Evolutionary conservation across 35 echinoderm and acorn worm species (phyloP), one percentile per base, ranked within the genome.

Genomic region (Strongylocentrotus purpuratus): DNA sequence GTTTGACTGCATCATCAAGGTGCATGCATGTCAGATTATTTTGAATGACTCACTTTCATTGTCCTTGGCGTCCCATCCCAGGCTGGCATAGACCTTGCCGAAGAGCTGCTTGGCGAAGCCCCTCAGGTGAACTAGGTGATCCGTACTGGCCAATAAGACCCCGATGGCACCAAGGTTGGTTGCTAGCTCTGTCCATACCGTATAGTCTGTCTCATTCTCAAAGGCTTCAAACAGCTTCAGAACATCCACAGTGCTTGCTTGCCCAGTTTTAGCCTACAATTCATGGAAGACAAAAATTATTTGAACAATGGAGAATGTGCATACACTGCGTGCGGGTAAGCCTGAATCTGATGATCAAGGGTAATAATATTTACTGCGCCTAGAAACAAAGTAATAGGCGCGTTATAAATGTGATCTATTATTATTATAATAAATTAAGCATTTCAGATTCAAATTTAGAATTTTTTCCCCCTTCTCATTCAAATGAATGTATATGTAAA

Each of bases 171-270:
- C 96, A 45, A 99, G 95, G 50, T 96, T 99, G 65, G 45, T 96
- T 18, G 94, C 95, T n/a, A 99, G 96, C 85, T 99, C 98, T 12
- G 95, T 96, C 98, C 98, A 99, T 20, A 99, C 98, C 2, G 98
- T 99, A 94, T 98, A 99, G 95, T 99, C 96, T 3, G 93, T 97
- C 93, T 99, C 98, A 86, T 98, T 98, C 46, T 96, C 94, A 47
- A 96, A 99, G 86, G 98, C 98, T 32, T 99, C 98, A 48, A 99
- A 95, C 8, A 98, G 96, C 88, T 95, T 97, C 33, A 99, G 89
- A 31, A 97, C 98, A 85, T 99, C 97, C 10, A 98, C 97, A 46
- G 98, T 99, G 32, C 95, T 98, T 9, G 97, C 97, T 94, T 98
- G 96, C 12, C 98, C 98, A 61, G 98, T 97, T 96, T 99, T 99